These are phyloP conservation scores for Ramazzottius varieornatus DNA, from an alignment of 2,888 invertebrate genomes.

Conservation along the genomic window DNA sequence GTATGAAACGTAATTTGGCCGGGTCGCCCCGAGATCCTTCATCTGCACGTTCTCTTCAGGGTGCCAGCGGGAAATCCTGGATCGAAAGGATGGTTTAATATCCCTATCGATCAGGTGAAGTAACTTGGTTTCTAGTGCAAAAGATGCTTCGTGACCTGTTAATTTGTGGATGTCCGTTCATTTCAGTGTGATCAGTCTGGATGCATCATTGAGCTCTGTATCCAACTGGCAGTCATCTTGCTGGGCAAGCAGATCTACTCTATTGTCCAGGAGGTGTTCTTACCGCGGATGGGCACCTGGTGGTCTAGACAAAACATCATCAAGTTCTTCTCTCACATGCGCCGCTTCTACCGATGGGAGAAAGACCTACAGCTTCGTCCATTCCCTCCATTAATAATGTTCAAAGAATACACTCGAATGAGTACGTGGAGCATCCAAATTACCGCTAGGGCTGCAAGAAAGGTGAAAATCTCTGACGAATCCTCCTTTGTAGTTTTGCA, in stretches of 20 bases:
- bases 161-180: too few relatives aligned
- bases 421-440: conserved; percentile 19
- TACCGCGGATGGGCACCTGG: conserved; percentile 22
- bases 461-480: not conserved
- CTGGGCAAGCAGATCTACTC: conserved; percentile 27
- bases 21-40: not conserved
- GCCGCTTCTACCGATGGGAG: conserved; percentile 19
- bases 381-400: conserved; percentile 20
- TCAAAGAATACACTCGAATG: conserved; percentile 28
- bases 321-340: conserved; percentile 1
- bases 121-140: too few relatives aligned
- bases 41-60: not conserved
- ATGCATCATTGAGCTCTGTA: conserved; percentile 27
- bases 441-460: too few relatives aligned
- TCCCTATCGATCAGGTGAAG: not conserved
- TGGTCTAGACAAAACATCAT: not conserved
- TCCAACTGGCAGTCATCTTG: conserved; percentile 27
- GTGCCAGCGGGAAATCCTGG: not conserved
- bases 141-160: too few relatives aligned
- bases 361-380: conserved; percentile 22
- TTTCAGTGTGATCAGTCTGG: conserved; percentile 24
- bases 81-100: not conserved
- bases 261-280: conserved; percentile 23
- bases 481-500: conserved; percentile 22
- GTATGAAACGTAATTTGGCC: not conserved